Evolutionary conservation across 2,888 invertebrate species (phyloP), one percentile per base, ranked within the genome.

Genomic region (Drosophila multiciliata): DNA sequence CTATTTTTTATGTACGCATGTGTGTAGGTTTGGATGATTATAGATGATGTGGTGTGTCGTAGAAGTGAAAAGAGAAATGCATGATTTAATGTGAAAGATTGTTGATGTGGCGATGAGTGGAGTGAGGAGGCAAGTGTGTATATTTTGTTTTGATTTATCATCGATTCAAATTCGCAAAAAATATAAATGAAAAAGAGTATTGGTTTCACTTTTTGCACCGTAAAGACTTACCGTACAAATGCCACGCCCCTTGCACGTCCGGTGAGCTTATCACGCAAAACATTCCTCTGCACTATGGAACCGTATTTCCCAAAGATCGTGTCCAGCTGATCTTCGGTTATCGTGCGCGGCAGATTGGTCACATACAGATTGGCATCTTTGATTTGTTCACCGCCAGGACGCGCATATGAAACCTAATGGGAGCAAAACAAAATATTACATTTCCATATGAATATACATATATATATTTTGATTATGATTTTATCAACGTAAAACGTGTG

Each of bases 331-430:
- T 96, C 95, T 91, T 98, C 97, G 45, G 96, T 96, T 80, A 97
- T 95, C 87, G 96, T 96, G 87, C 97, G 96, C 70, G 98, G 98
- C 83, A 98, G 94, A 94, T 98, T 98, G 80, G 98, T 97, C 73
- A 99, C 97, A 93, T 98, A 99, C 65, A 99, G 94, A 93, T 99
- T 99, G 26, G 98, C 98, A 83, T 98, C 98, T 93, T 98, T 98
- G 90, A 98, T 98, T 80, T 97, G 97, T 80, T 98, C 98, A 45
- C 98, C 97, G 29, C 97, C 97, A 17, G 98, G 98, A 78, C 98
- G 95, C 15, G 98, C 98, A 93, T 97, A 97, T 59, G 98, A 98
- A 67, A 98, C 98, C 95, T 95, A 38, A 3, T 2, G 3, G n/a
- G 11, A 26, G 3, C 15, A 0, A 15, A 15, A 12, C 7, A 36